Percentiles rank a stretch among this genome's conserved stretches.
Conservation (phyloP, 2,113 vertebrate genomes). For the Bufo bufo region DNA sequence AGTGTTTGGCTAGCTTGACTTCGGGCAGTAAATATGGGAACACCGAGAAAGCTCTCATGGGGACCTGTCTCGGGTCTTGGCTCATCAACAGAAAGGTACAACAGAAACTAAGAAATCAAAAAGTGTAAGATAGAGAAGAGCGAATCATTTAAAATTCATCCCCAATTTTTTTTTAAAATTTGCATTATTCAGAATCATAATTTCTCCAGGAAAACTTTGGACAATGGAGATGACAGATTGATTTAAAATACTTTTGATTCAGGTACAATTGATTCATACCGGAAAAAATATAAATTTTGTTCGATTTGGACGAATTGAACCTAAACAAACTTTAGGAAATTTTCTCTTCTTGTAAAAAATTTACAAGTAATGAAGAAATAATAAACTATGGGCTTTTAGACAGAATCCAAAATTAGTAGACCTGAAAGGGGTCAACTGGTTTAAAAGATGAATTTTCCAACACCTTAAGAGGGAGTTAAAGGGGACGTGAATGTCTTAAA, state of each 20-base stretch:
- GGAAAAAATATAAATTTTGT: too few species aligned
- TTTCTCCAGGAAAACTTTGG: too few species aligned
- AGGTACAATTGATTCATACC: too few species aligned
- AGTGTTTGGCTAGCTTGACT: constrained; percentile 1
- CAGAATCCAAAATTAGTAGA: background rate
- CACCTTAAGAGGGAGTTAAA: background rate
- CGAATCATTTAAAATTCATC: too few species aligned
- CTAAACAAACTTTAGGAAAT: background rate
- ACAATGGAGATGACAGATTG: too few species aligned
- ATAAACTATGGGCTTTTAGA: background rate
- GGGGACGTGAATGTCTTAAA: too few species aligned
- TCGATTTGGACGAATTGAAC: too few species aligned
- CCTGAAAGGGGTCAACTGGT: background rate
- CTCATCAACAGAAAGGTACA: background rate
- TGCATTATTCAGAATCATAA: too few species aligned
- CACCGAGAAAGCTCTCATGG: background rate
- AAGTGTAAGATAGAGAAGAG: background rate
- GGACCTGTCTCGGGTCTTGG: background rate
- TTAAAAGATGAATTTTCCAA: background rate
- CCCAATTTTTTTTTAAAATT: too few species aligned
- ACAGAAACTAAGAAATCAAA: background rate
- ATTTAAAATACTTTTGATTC: too few species aligned
- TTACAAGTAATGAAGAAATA: too few species aligned
- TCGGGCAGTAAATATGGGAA: background rate
- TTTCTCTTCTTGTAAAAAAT: too few species aligned